Base-by-base conservation (phyloP, 2,888 invertebrate species). In the Lithophane socia region DNA sequence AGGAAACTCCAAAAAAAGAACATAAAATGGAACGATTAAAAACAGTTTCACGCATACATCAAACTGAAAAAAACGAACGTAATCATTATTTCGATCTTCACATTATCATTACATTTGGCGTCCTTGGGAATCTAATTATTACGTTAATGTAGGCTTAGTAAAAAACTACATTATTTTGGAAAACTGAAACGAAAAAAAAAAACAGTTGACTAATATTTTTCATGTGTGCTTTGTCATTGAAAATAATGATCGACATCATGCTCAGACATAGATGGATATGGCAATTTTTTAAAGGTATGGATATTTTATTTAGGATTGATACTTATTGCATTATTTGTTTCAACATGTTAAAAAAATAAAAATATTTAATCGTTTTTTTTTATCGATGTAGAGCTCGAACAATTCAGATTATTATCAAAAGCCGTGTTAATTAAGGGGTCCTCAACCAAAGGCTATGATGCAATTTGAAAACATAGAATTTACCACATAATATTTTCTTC, bases 71-170 rank as follows among this genome's bases (percentile, higher is more conserved):
- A 81, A 79, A 54, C 54, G 1, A 54, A 71, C 54, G 47, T 73
- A 56, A 87, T 88, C 82, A 80, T 85, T 79, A 79, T 79, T 79
- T 75, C 65, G 78, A 87, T 87, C 85, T 88, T 79, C 29, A 80
- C 73, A 74, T 80, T 83, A 83, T 87, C 81, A 74, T 85, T 87
- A 79, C 72, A 67, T 77, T 76, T 75, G n/a, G 60, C 29, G 73
- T 83, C 86, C 87, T 88, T 88, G 88, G 71, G 66, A 80, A 82
- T 75, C 67, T 67, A 77, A 81, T 86, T 76, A 75, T 82, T 75
- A 76, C 67, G 78, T 44, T 72, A 61, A 79, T 73, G 72, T 74
- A 69, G 70, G 63, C 56, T 70, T 16, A 5, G 65, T 74, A 79
- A 86, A 84, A 80, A 79, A 79, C n/a, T 42, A 63, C n/a, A 12